phyloP scores from a whole-genome alignment of 2,888 invertebrate species.

The Homarus gammarus region DNA sequence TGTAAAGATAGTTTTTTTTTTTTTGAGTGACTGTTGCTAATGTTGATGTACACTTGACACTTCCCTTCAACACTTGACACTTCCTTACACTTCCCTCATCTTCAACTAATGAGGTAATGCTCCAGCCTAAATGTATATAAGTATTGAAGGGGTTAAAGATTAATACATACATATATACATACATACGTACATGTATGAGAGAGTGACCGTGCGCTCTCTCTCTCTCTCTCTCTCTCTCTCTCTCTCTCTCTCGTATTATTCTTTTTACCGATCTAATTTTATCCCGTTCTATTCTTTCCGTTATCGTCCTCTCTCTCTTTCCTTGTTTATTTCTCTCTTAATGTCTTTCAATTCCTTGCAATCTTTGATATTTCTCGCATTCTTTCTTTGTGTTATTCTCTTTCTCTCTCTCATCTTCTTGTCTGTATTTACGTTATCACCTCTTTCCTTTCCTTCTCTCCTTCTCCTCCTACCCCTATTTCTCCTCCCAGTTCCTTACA shows the following conservation, averaged over 20 bases:
- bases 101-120: too few relatives aligned
- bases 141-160: too few relatives aligned
- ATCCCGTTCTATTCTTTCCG: too few relatives aligned
- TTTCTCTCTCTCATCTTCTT: background rate
- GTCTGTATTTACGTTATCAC: background rate
- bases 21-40: too few relatives aligned
- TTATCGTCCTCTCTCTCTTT: background rate
- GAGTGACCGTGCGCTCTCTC: background rate
- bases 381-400: background rate
- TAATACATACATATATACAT: too few relatives aligned
- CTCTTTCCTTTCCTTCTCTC: background rate
- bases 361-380: background rate
- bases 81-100: too few relatives aligned
- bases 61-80: too few relatives aligned
- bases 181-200: too few relatives aligned
- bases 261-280: background rate
- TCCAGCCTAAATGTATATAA: too few relatives aligned
- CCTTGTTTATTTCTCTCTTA: background rate
- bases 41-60: too few relatives aligned
- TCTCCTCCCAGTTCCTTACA: background rate
- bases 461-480: background rate
- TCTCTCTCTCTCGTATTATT: background rate
- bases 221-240: background rate
- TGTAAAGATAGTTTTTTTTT: too few relatives aligned
- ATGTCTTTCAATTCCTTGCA: background rate